These are phyloP conservation scores for Tangara arthus DNA, from an alignment of 2,797 vertebrate genomes.

Conservation along the genomic window DNA sequence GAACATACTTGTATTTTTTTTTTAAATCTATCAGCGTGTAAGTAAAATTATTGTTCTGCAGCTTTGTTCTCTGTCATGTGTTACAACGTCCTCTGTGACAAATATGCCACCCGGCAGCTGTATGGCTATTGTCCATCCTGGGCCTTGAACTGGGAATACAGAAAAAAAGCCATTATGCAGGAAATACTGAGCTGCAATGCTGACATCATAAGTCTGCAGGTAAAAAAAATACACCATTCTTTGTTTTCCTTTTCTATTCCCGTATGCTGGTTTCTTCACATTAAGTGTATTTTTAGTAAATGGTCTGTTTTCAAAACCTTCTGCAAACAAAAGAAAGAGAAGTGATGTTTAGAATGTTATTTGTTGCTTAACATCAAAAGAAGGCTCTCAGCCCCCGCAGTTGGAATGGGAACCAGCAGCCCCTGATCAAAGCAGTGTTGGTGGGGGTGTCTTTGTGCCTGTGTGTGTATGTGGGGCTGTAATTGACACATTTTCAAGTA, in stretches of 20 bases:
- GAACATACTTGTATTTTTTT: not conserved
- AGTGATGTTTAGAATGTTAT: not conserved
- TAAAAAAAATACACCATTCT: conserved; percentile 57
- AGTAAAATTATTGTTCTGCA: conserved; percentile 63
- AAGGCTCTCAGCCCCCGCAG: conserved; percentile 1
- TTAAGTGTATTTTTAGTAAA: conserved; percentile 26
- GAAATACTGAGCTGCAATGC: conserved; percentile 94
- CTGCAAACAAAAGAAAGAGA: not conserved
- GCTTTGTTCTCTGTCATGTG: conserved; percentile 98
- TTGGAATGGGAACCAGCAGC: conserved; percentile 21
- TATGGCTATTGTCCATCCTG: conserved; percentile 97
- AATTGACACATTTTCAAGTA: conserved; percentile 47
- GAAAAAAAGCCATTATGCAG: conserved; percentile 99
- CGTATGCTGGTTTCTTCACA: not conserved
- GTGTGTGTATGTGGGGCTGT: not conserved
- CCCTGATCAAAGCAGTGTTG: conserved; percentile 30
- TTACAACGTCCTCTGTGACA: conserved; percentile 98
- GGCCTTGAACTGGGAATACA: conserved; percentile 97
- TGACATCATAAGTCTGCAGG: conserved; percentile 98
- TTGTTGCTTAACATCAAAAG: conserved; percentile 57
- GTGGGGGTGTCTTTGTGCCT: conserved; percentile 41
- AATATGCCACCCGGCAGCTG: conserved; percentile 95
- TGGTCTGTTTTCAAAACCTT: not conserved
- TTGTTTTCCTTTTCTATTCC: not conserved
- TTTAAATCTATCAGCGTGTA: not conserved